Base-by-base conservation (phyloP, 2,797 vertebrate species). In the Argya squamiceps region DNA sequence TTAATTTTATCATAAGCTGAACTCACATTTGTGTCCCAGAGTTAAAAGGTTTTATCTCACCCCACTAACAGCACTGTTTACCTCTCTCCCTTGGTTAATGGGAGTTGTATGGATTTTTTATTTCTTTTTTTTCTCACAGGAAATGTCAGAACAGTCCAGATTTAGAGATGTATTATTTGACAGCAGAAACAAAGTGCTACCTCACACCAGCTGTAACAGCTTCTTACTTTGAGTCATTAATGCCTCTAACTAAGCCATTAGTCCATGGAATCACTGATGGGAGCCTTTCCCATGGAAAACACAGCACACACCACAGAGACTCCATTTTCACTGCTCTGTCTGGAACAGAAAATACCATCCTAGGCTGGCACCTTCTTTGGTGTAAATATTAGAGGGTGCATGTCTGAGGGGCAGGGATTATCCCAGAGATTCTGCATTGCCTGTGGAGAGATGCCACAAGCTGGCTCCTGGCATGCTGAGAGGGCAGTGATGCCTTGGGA, bases 11-110 rank as follows among this genome's bases (percentile, higher is more conserved):
- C 81, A 10, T 52, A 82, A 84, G 34, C 8, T 92, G 84, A 80
- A 83, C 68, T 95, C 69, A 29, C 46, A 83, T 94, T 96, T 94
- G 79, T 71, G 87, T 96, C 89, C 59, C 74, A 90, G 89, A 96
- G 88, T 86, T 92, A 85, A 78, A 81, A 92, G 85, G 88, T 89
- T 96, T 92, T 89, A 83, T 92, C 87, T 52, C 65, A 63, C 24
- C 85, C 62, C 76, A 63, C 50, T 58, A 80, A 52, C 41, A 18
- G 82, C 56, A 58, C 19, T 44, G 34, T 85, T 94, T 79, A 58
- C 78, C 55, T 86, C 53, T 20, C 50, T 82, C 58, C 58, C 74
- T 52, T 0, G 1, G 65, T 91, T 97, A 96, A 94, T 88, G 69
- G 76, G 82, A 71, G 30, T 67, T 24, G 50, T 43, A 86, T 91